These are phyloP conservation scores for Poeciliopsis paucimaculata DNA, from an alignment of 2,797 vertebrate genomes.

Conservation along the genomic window DNA sequence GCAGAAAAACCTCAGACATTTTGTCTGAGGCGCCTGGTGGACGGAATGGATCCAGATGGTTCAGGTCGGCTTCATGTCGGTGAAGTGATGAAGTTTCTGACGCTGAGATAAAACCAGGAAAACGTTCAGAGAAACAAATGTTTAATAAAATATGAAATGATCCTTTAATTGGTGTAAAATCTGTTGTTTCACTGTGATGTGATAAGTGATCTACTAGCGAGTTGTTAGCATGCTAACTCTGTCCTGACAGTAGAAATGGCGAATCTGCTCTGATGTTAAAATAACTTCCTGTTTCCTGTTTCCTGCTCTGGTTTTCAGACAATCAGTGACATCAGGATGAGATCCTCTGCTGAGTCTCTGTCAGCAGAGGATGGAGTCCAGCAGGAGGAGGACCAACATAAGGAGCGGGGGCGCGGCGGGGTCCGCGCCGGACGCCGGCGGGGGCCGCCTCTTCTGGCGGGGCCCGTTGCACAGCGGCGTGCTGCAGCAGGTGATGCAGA, in stretches of 20 bases:
- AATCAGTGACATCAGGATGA: constrained; percentile 2
- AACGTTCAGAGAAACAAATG: neutral
- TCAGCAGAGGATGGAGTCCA: constrained; percentile 61
- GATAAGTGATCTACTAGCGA: neutral
- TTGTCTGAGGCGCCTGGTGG: too few relatives aligned
- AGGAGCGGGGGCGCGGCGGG: constrained; percentile 11
- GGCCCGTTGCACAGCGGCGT: constrained; percentile 94
- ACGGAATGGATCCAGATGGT: too few relatives aligned
- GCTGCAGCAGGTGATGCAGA: constrained; percentile 98
- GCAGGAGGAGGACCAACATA: constrained; percentile 26
- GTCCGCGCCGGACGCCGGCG: constrained; percentile 27
- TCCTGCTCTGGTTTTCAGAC: too few relatives aligned
- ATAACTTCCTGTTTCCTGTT: neutral
- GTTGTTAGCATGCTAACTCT: neutral
- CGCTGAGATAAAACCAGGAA: neutral
- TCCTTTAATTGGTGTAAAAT: neutral
- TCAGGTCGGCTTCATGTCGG: too few relatives aligned
- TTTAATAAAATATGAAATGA: neutral
- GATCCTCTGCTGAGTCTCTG: neutral
- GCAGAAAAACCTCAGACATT: too few relatives aligned
- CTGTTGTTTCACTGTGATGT: neutral
- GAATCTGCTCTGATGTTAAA: neutral
- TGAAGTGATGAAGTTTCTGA: too few relatives aligned
- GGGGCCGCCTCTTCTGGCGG: constrained; percentile 72
- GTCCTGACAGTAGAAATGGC: neutral